phyloP scores from a whole-genome alignment of 2,888 invertebrate species.

The Lagria hirta region DNA sequence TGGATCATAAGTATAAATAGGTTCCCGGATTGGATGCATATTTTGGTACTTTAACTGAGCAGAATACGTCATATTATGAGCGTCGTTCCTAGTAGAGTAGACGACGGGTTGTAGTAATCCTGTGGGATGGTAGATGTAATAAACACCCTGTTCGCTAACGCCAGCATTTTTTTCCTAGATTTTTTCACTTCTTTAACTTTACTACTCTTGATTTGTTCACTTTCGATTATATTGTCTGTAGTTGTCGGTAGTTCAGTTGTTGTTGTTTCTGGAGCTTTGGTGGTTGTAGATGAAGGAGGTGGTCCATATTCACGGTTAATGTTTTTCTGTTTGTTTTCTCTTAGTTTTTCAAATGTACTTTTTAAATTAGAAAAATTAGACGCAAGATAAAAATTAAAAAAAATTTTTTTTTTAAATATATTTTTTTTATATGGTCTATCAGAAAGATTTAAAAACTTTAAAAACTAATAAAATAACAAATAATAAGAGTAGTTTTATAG shows the following conservation, averaged over 20 bases:
- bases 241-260: conserved; percentile 40
- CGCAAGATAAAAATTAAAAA: too few species aligned
- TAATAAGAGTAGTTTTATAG: too few species aligned
- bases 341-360: too few species aligned
- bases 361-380: too few species aligned
- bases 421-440: too few species aligned
- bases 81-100: conserved; percentile 60
- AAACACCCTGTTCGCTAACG: conserved; percentile 56
- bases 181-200: conserved; percentile 32
- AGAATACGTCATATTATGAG: conserved; percentile 64
- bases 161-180: conserved; percentile 28
- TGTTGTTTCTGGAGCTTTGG: conserved; percentile 39
- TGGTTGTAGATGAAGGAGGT: conserved; percentile 43
- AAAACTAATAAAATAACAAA: too few species aligned
- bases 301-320: conserved; percentile 53
- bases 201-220: conserved; percentile 19
- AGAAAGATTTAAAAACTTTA: too few species aligned
- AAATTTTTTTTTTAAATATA: too few species aligned
- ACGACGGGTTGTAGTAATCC: conserved; percentile 65
- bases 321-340: too few species aligned
- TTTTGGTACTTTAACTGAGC: conserved; percentile 65
- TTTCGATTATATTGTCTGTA: conserved; percentile 42
- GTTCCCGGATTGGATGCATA: conserved; percentile 64
- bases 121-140: conserved; percentile 65
- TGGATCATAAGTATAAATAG: conserved; percentile 59